Evolutionary conservation across 1,140 invertebrate genomes (phyloP), one percentile per base, ranked within the genome.

Genomic region (Riptortus pedestris): DNA sequence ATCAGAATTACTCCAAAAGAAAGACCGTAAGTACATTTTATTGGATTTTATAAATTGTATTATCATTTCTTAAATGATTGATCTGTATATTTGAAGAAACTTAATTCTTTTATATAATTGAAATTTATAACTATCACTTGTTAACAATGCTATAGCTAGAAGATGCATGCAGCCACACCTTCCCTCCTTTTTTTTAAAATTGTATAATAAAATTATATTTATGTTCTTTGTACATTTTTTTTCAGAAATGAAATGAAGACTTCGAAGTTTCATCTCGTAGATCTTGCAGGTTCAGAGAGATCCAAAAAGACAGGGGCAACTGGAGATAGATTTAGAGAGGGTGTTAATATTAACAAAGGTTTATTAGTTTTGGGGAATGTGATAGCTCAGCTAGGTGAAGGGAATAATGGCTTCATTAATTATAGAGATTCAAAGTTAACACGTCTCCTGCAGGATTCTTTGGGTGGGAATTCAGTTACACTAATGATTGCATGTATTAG

Each of bases 401-500:
- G 82, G 33, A 79, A 80, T 1, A 78, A 79, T 65, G 78, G 83
- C 66, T 86, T 83, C 71, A 86, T 96, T 60, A 85, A 88, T 18
- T 97, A 96, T 71, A 78, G 93, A 64, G 91, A 96, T 69, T 92
- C 90, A 55, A 95, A 94, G 76, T 80, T 97, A 1, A 97, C 93
- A 0, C 78, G 93, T 62, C 72, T 96, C 16, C 74, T 96, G 7
- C 57, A 65, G 81, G 90, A 92, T 77, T 92, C 89, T 5, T 76
- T 96, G 0, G 93, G 93, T 33, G 93, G 93, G 9, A 96, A 96
- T 74, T 93, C 91, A 0, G 80, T 93, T 38, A 97, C 93, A 0
- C 70, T 95, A 28, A 96, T 96, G 92, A 87, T 96, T 59, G 93
- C 92, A 2, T 96, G 93, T 75, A 85, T 95, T 0, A 93, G 90